Base-by-base conservation (phyloP, 2,113 vertebrate genomes). In the Archocentrus centrarchus region DNA sequence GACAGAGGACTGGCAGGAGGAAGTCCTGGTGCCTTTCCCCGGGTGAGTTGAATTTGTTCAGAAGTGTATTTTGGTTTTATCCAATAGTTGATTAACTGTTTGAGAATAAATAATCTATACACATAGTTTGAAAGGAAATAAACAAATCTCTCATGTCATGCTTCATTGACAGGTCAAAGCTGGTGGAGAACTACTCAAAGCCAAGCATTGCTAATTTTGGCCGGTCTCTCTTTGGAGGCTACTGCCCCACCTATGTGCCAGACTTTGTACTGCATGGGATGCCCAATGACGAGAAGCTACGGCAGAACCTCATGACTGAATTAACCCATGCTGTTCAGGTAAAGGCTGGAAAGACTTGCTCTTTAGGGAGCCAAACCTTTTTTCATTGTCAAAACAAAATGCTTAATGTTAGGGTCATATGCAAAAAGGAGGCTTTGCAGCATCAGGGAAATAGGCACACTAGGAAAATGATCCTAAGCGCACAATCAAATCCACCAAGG, bases 231-330 rank as follows among this genome's bases (percentile, higher is more conserved):
- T 96, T 99, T 24, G 99, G 98, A 77, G 98, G 99, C 82, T 99
- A 98, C 95, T 99, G 99, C 84, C 97, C 97, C 17, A 97, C 97
- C 73, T 99, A 99, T 0, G 97, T 99, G 82, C 98, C 99, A 41
- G 99, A 99, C 96, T 99, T 99, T 88, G 98, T 99, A 91, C 95
- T 99, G 92, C 99, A 99, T 86, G 99, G 99, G 87, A 94, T 98
- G 92, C 97, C 97, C 66, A 98, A 94, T 73, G 99, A 99, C 79
- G 98, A 98, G 75, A 97, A 96, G 88, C 96, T 99, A 80, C 96
- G 97, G 85, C 98, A 99, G 89, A 97, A 96, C 86, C 97, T 99
- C 86, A 91, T 96, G 86, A 96, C 97, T 37, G 98, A 99, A 90
- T 94, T 99, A 89, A 96, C 96, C 77, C 98, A 99, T 50, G 97